Conservation (phyloP, 2,797 vertebrate genomes). For the Anomalospiza imberbis region DNA sequence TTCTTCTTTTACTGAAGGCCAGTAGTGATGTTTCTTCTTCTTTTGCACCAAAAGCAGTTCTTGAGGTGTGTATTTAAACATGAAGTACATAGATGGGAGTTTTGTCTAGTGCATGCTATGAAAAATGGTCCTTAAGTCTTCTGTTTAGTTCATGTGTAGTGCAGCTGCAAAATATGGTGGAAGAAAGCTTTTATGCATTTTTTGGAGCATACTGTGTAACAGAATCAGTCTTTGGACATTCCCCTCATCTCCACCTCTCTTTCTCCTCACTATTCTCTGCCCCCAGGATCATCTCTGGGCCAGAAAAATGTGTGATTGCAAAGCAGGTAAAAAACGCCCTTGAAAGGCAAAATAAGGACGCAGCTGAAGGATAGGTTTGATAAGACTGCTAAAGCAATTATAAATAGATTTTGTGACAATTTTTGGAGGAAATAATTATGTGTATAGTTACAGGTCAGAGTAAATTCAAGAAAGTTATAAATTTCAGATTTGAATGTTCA, state of each 20-base stretch:
- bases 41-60: background rate
- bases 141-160: background rate
- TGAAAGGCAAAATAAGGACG: background rate
- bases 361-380: background rate
- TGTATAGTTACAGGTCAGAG: background rate
- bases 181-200: background rate
- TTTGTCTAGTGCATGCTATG: background rate
- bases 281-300: background rate
- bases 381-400: background rate
- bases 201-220: background rate
- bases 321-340: background rate
- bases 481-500: background rate
- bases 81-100: background rate
- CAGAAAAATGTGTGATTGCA: background rate
- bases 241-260: background rate
- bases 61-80: background rate
- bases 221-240: background rate
- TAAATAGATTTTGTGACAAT: background rate
- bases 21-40: background rate
- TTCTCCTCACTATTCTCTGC: background rate
- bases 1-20: background rate
- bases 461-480: background rate
- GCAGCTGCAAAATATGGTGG: background rate
- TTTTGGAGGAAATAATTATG: background rate
- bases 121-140: background rate